These are phyloP conservation scores for Platycnemis pennipes DNA, from an alignment of 2,888 invertebrate species.

Conservation along the genomic window DNA sequence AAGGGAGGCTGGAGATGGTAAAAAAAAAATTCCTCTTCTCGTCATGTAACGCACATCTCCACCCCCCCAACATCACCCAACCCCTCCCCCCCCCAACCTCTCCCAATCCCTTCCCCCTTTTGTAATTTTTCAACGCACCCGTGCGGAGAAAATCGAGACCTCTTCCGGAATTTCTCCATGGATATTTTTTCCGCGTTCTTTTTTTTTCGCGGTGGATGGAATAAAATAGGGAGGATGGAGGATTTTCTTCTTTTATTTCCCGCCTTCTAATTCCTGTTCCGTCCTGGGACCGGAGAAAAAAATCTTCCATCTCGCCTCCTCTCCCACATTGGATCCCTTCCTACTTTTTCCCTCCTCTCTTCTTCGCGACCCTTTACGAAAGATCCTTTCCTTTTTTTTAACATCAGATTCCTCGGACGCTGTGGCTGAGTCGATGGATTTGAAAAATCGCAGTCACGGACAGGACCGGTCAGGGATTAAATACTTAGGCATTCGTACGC, in stretches of 20 bases:
- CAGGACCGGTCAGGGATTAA: neutral
- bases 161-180: too few species aligned
- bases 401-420: neutral
- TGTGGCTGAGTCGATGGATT: neutral
- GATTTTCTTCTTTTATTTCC: slow-evolving; percentile 5
- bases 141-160: slow-evolving; percentile 63
- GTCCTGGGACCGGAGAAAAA: slow-evolving; percentile 10
- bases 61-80: neutral
- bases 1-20: neutral
- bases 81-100: neutral
- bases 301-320: neutral
- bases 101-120: neutral
- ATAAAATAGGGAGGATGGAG: neutral
- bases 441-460: neutral
- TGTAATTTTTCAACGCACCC: slow-evolving; percentile 64
- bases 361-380: neutral
- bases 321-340: neutral
- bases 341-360: neutral
- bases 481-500: neutral
- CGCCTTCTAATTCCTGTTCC: slow-evolving; percentile 54
- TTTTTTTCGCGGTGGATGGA: neutral
- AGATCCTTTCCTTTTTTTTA: neutral
- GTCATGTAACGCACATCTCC: neutral
- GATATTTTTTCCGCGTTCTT: neutral
- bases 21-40: neutral